These are phyloP conservation scores for Lacerta agilis DNA, from an alignment of 2,797 vertebrate species.

Conservation along the genomic window DNA sequence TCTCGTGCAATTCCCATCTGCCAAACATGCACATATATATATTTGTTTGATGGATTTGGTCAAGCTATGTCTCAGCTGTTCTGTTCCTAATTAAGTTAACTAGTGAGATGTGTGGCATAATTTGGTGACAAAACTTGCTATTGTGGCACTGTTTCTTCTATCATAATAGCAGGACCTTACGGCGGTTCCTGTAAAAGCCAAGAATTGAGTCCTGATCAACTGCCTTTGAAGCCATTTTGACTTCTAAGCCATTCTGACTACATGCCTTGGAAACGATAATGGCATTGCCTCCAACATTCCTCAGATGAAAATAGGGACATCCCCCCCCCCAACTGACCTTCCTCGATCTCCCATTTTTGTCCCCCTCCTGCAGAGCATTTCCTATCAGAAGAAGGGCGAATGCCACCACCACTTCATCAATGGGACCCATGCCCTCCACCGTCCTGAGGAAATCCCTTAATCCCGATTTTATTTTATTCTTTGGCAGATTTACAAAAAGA, in stretches of 20 bases:
- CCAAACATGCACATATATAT: background rate
- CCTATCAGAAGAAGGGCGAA: no score
- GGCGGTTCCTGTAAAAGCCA: slow-evolving; percentile 49
- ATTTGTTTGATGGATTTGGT: slow-evolving; percentile 26
- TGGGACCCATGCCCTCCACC: no score
- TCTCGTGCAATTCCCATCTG: slow-evolving; percentile 22
- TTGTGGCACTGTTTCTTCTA: slow-evolving; percentile 47
- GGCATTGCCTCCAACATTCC: no score
- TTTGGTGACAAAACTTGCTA: slow-evolving; percentile 59
- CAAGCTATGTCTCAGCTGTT: slow-evolving; percentile 54
- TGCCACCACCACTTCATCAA: no score
- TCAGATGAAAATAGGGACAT: no score
- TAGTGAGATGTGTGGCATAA: slow-evolving; percentile 62
- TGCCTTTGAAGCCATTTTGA: slow-evolving; percentile 53
- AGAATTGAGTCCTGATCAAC: slow-evolving; percentile 65
- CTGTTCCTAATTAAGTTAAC: slow-evolving; percentile 73
- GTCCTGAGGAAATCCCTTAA: no score
- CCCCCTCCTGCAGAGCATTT: no score
- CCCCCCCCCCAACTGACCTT: no score
- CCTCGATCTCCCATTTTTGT: no score
- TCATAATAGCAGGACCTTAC: slow-evolving; percentile 56
- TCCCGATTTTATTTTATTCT: no score
- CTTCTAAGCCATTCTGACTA: slow-evolving; percentile 56
- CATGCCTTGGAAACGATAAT: slow-evolving; percentile 48
- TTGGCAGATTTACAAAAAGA: no score